Base-by-base conservation (phyloP, 2,888 invertebrate species). In the Itoplectis maculator region DNA sequence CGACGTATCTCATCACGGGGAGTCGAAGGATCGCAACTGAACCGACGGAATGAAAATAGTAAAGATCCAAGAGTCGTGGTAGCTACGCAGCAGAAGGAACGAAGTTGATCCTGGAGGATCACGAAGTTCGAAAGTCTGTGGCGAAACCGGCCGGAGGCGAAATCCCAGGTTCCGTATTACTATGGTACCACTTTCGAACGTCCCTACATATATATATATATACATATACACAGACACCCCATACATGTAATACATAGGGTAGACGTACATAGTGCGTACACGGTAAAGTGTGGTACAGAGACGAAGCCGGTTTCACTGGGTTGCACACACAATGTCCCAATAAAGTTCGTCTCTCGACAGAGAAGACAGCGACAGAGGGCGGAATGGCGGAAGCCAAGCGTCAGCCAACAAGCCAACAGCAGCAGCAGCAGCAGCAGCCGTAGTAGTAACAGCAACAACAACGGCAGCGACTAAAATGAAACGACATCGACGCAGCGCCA, bases 321-420 rank as follows among this genome's bases (percentile, higher is more conserved):
- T 59, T 66, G 45, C 59, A 76, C 65, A 59, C 49, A 76, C 76
- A 68, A 42, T 76, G 76, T 56, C 47, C 70, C 65, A 51, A 66
- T 56, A 69, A 68, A 74, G 37, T 69, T 47, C 35, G 37, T n/a
- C 42, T 15, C 61, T 54, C n/a, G 8, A 23, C 66, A 59, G n/a
- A 47, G 37, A 66, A 35, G 40, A n/a, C 29, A 77, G n/a, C n/a
- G 45, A 59, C 9, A 29, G 20, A 45, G 51, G 42, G 47, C 69
- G 18, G 66, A 59, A 54, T 29, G 29, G 18, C 56, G 42, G 49
- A 49, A 72, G 42, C 59, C 61, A 37, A 61, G 13, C 45, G 59
- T 35, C 59, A 35, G 35, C 59, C 70, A 59, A 59, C 70, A 72
- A 59, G 45, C 51, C 54, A n/a, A 8, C 42, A 42, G 69, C 54